A percentile compares a stretch with the other conserved stretches of the same genome.
These are phyloP conservation scores for Cheiracanthium punctorium DNA, from an alignment of 2,888 invertebrate genomes.

Conservation along the genomic window DNA sequence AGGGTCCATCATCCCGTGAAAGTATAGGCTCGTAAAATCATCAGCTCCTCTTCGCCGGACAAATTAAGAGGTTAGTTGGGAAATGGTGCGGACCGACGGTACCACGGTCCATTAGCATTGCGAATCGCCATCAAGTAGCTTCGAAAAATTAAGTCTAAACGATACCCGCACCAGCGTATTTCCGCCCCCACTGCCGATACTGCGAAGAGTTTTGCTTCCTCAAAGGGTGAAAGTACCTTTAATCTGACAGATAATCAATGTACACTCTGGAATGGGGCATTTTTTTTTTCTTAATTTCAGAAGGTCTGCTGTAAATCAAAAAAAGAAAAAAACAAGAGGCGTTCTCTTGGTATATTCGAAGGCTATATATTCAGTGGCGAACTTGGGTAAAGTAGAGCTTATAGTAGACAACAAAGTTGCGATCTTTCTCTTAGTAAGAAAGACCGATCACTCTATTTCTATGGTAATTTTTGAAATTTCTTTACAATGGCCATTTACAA, in stretches of 20 bases:
- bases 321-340: no score
- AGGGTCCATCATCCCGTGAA: not conserved
- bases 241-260: not conserved
- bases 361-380: no score
- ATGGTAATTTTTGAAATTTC: no score
- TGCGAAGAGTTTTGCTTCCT: not conserved
- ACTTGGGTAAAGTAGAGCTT: no score
- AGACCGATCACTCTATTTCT: no score
- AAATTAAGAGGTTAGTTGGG: conserved; percentile 49
- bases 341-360: no score
- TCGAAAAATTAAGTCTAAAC: conserved; percentile 2
- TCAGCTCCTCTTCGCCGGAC: not conserved
- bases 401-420: no score
- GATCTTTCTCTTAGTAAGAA: no score
- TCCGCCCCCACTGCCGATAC: not conserved
- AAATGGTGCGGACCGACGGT: conserved; percentile 43
- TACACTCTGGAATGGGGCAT: no score
- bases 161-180: not conserved
- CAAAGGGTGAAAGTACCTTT: conserved; percentile 5
- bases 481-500: no score
- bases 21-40: not conserved
- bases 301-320: no score
- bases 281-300: no score
- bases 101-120: conserved; percentile 32
- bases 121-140: conserved; percentile 17